These are phyloP conservation scores for Helicoverpa armigera DNA, from an alignment of 1,140 invertebrate genomes.

Conservation along the genomic window DNA sequence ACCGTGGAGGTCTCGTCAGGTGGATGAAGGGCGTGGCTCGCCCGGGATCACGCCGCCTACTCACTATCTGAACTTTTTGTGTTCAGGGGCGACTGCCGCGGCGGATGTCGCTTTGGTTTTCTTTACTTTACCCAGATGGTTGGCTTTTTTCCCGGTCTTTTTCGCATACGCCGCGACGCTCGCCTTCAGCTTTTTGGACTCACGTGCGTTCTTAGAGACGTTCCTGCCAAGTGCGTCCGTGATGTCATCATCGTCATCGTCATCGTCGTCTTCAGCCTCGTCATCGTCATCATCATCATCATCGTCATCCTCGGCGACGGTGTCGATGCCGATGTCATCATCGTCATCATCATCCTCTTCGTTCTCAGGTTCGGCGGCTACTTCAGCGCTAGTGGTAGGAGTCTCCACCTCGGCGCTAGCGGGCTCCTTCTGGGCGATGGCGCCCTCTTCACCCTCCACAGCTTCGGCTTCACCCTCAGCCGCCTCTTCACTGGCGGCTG, in stretches of 20 bases:
- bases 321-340: conserved; percentile 88
- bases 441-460: conserved; percentile 80
- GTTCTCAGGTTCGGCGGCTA: conserved; percentile 83
- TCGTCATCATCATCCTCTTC: conserved; percentile 88
- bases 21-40: conserved; percentile 73
- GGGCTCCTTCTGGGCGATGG: conserved; percentile 77
- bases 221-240: conserved; percentile 88
- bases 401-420: conserved; percentile 74
- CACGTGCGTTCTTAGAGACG: conserved; percentile 89
- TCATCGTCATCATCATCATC: conserved; percentile 91
- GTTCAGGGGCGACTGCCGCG: conserved; percentile 76
- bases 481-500: conserved; percentile 71
- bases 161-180: conserved; percentile 84
- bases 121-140: conserved; percentile 82
- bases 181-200: conserved; percentile 91
- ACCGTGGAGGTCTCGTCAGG: conserved; percentile 79
- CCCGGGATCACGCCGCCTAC: conserved; percentile 68
- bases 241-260: conserved; percentile 89
- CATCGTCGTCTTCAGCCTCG: conserved; percentile 91
- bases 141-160: conserved; percentile 87
- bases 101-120: conserved; percentile 83
- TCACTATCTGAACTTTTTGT: conserved; percentile 87
- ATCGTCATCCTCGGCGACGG: conserved; percentile 68
- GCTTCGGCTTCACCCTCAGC: conserved; percentile 79
- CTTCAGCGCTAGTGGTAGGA: conserved; percentile 76